These are phyloP conservation scores for Ganaspis sp. DNA, from an alignment of 1,140 invertebrate species.

Conservation along the genomic window DNA sequence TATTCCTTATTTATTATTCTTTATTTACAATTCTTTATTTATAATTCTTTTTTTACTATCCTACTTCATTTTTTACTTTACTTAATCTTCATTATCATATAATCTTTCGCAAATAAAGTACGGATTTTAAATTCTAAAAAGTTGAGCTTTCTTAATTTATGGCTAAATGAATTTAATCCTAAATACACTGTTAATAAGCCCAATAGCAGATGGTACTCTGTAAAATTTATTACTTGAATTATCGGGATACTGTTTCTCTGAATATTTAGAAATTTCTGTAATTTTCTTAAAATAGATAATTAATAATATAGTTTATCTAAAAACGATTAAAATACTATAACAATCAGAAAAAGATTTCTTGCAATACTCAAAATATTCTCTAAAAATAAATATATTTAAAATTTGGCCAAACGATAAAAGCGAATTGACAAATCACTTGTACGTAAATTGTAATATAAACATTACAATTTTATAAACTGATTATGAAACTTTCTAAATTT, in stretches of 20 bases:
- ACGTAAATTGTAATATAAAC: not conserved
- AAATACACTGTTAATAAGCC: not conserved
- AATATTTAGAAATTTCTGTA: not conserved
- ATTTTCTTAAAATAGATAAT: not conserved
- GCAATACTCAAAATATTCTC: too few relatives aligned
- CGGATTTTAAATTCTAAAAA: not conserved
- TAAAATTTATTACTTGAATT: conserved; percentile 5
- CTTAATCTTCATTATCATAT: not conserved
- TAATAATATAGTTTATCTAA: too few relatives aligned
- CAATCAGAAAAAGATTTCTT: too few relatives aligned
- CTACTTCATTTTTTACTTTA: too few relatives aligned
- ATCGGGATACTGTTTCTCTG: not conserved
- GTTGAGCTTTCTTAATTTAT: not conserved
- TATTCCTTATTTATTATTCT: too few relatives aligned
- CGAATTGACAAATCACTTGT: conserved; percentile 1
- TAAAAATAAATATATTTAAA: not conserved
- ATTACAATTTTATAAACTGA: not conserved
- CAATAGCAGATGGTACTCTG: not conserved
- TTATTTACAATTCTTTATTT: too few relatives aligned
- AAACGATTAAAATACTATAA: too few relatives aligned
- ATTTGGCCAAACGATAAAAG: not conserved
- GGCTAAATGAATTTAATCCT: not conserved
- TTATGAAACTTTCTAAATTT: too few relatives aligned
- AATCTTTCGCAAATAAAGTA: not conserved
- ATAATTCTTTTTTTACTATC: not conserved